A percentile compares a stretch with the other conserved stretches of the same genome.
Conservation (phyloP, 2,888 invertebrate species). For the Nycteola revayana region DNA sequence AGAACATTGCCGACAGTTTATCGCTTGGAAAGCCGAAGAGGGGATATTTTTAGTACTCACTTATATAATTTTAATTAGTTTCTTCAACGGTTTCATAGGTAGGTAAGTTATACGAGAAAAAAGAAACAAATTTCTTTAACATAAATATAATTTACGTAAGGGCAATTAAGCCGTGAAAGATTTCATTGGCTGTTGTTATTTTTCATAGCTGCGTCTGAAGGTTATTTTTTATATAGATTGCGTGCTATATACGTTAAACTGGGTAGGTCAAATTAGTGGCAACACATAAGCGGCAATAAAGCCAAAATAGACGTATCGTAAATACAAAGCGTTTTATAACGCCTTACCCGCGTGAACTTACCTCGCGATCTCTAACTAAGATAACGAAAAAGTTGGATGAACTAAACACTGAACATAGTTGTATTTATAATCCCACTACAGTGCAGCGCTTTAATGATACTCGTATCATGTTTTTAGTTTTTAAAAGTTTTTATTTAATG, state of each 20-base stretch:
- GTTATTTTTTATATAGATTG: conserved; percentile 42
- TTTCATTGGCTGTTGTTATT: conserved; percentile 32
- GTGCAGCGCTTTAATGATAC: too few species aligned
- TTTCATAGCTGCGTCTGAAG: conserved; percentile 31
- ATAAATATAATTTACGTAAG: conserved; percentile 3
- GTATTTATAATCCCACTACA: neutral
- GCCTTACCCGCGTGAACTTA: conserved; percentile 39
- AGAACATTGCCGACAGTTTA: conserved; percentile 3
- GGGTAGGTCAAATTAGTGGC: conserved; percentile 44
- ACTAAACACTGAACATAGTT: conserved; percentile 25
- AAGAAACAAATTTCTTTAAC: too few species aligned
- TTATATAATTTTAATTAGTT: too few species aligned
- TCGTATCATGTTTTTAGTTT: too few species aligned
- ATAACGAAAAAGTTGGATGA: conserved; percentile 48
- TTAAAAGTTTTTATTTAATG: too few species aligned
- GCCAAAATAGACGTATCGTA: conserved; percentile 56
- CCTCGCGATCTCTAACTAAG: conserved; percentile 42
- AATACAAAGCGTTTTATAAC: conserved; percentile 58
- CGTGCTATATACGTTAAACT: conserved; percentile 42
- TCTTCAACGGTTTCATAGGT: too few species aligned
- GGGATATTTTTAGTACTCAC: too few species aligned
- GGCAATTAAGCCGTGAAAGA: conserved; percentile 37
- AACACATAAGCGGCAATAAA: conserved; percentile 52
- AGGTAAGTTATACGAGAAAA: too few species aligned
- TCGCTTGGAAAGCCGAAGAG: too few species aligned